Percentiles rank a stretch among this genome's conserved stretches.
phyloP scores from a whole-genome alignment of 2,888 invertebrate genomes.

The Lagria hirta region DNA sequence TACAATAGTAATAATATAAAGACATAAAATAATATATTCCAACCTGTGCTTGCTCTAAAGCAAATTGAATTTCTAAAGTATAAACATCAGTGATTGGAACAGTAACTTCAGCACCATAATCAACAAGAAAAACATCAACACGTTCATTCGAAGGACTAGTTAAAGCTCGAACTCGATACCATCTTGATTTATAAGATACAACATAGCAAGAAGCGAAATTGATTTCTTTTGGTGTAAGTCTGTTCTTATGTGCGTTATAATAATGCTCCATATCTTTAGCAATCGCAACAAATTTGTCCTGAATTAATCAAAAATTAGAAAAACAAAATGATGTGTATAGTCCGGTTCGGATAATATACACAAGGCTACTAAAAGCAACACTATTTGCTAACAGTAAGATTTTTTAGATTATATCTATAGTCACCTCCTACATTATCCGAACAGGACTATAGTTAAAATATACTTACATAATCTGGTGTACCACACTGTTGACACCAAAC shows the following conservation, averaged over 20 bases:
- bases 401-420: too few species aligned
- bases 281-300: slow-evolving; percentile 53
- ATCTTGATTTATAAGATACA: slow-evolving; percentile 52
- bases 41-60: slow-evolving; percentile 67
- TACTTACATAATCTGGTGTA: slow-evolving; percentile 56
- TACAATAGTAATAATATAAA: slow-evolving; percentile 20
- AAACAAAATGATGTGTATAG: too few species aligned
- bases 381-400: too few species aligned
- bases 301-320: too few species aligned
- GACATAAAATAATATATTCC: slow-evolving; percentile 11
- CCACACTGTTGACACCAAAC: slow-evolving; percentile 58
- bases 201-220: slow-evolving; percentile 53
- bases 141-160: slow-evolving; percentile 36
- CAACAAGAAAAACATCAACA: slow-evolving; percentile 67
- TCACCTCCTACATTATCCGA: too few species aligned
- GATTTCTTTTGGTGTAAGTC: slow-evolving; percentile 33
- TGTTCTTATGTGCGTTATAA: slow-evolving; percentile 43
- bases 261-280: slow-evolving; percentile 49
- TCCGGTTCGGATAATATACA: too few species aligned
- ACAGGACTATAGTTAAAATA: too few species aligned
- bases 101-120: slow-evolving; percentile 70
- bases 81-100: slow-evolving; percentile 60
- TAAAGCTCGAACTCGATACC: slow-evolving; percentile 55
- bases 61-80: slow-evolving; percentile 65
- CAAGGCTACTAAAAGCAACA: too few species aligned